Conservation (phyloP, 2,888 invertebrate genomes). For the Caenorhabditis sp. region DNA sequence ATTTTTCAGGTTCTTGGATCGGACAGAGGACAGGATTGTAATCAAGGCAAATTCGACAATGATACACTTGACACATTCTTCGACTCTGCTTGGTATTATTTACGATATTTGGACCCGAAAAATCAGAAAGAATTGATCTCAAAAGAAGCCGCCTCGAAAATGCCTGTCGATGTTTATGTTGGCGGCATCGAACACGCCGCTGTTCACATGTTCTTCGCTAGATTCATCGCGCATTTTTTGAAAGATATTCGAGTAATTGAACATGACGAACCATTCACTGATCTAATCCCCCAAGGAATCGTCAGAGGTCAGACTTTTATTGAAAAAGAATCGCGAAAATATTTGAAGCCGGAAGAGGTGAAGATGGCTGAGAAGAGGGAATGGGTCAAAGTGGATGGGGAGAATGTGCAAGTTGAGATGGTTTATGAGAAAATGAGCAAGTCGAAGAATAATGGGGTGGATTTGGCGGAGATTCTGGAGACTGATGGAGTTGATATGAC, state of each 20-base stretch:
- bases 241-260: conserved; percentile 81
- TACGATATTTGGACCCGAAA: conserved; percentile 85
- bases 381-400: conserved; percentile 16
- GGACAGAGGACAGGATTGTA: conserved; percentile 20
- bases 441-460: conserved; percentile 88
- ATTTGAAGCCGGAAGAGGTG: too few relatives aligned
- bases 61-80: conserved; percentile 99
- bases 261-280: conserved; percentile 84
- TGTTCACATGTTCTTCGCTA: conserved; percentile 93
- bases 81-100: conserved; percentile 97
- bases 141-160: conserved; percentile 80
- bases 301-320: conserved; percentile 53
- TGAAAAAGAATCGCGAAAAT: conserved; percentile 79
- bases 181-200: conserved; percentile 98
- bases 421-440: conserved; percentile 99
- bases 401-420: conserved; percentile 75
- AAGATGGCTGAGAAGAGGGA: conserved; percentile 75
- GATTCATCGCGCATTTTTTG: conserved; percentile 91
- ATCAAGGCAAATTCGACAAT: conserved; percentile 82
- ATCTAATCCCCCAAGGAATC: conserved; percentile 82
- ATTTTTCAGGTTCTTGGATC: conserved; percentile 8
- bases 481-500: conserved; percentile 89
- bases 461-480: conserved; percentile 76
- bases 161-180: conserved; percentile 93
- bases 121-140: conserved; percentile 76